Evolutionary conservation across 2,113 vertebrate genomes (phyloP).

Genomic region (Chaetodon trifascialis): DNA sequence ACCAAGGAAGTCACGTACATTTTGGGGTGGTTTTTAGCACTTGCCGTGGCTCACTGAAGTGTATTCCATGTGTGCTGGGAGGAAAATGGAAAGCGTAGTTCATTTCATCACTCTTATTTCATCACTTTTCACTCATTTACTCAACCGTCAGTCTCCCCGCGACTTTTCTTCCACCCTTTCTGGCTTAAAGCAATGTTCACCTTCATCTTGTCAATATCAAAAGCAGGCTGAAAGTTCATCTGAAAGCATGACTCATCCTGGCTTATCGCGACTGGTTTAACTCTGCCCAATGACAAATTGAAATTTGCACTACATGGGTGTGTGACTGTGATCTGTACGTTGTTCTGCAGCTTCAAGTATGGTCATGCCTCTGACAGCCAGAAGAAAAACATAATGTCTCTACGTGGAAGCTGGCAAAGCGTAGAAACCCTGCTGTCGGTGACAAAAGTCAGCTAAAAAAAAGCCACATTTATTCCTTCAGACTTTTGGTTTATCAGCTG

Average conservation of each 20-base stretch:
- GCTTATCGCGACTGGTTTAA: conserved; percentile 24
- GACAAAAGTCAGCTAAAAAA: not conserved
- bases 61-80: not conserved
- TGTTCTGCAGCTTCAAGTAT: conserved; percentile 15
- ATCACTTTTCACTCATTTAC: not conserved
- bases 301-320: conserved; percentile 41
- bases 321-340: conserved; percentile 3
- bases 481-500: not conserved
- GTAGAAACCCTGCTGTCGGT: not conserved
- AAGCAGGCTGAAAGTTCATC: not conserved
- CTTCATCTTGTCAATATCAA: not conserved
- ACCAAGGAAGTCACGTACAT: conserved; percentile 60
- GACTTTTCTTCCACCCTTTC: not conserved
- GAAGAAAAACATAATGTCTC: not conserved
- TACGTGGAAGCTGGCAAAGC: not conserved
- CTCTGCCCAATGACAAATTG: not conserved
- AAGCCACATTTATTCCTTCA: not conserved
- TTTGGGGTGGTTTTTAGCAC: not conserved
- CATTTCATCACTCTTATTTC: not conserved
- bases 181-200: not conserved
- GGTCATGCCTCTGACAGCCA: conserved; percentile 15
- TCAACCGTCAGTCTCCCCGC: not conserved
- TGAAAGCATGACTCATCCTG: conserved; percentile 38
- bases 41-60: not conserved
- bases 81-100: conserved; percentile 19